A percentile compares a stretch with the other conserved stretches of the same genome.
Evolutionary conservation across 2,113 vertebrate species (phyloP).

Genomic region (Boleophthalmus pectinirostris): DNA sequence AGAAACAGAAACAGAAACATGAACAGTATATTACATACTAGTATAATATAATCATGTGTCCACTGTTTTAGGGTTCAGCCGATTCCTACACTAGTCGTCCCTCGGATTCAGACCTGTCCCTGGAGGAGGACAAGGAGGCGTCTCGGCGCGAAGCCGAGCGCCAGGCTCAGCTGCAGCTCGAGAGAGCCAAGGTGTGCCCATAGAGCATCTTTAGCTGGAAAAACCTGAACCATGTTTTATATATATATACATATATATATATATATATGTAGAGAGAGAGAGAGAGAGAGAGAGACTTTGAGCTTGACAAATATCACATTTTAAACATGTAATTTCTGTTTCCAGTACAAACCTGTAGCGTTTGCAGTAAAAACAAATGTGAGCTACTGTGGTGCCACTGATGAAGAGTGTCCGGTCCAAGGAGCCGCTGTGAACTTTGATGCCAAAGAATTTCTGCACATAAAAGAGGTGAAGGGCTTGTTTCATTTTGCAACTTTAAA

Average conservation of each 20-base stretch:
- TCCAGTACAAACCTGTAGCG: constrained; percentile 91
- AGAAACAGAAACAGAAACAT: too few species aligned
- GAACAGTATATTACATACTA: too few species aligned
- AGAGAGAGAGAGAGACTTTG: too few species aligned
- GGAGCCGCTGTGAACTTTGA: constrained; percentile 95
- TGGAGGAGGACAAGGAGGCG: constrained; percentile 96
- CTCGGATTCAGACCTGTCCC: constrained; percentile 94
- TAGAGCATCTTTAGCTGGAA: background rate
- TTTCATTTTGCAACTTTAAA: background rate
- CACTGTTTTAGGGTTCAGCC: constrained; percentile 86
- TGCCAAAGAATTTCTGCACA: constrained; percentile 96
- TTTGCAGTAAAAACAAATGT: constrained; percentile 96
- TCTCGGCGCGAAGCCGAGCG: constrained; percentile 94
- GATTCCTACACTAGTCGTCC: constrained; percentile 97
- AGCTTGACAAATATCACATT: background rate
- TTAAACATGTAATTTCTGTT: background rate
- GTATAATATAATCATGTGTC: background rate
- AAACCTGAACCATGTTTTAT: background rate
- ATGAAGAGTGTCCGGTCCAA: constrained; percentile 90
- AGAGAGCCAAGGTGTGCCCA: constrained; percentile 88
- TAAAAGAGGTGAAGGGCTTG: constrained; percentile 86
- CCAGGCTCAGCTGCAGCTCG: constrained; percentile 93
- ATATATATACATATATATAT: too few species aligned
- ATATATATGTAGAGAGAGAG: too few species aligned
- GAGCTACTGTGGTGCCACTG: constrained; percentile 88